Percentiles rank a stretch among this genome's conserved stretches.
Evolutionary conservation across 2,113 vertebrate genomes (phyloP).

Genomic region (Aspidoscelis tigris): DNA sequence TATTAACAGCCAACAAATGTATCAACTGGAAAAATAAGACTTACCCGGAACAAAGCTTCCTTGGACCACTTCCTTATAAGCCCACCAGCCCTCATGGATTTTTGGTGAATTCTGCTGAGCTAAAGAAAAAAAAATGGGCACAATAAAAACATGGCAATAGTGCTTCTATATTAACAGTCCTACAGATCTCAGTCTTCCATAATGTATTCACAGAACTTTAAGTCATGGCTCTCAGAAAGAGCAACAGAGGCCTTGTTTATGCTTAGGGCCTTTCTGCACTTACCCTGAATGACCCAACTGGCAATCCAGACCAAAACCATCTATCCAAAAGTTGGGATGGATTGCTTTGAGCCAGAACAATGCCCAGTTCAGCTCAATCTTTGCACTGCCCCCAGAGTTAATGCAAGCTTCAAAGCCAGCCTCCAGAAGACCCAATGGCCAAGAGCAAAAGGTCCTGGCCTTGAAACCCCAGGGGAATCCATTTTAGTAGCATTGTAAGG

Average conservation of each 20-base stretch:
- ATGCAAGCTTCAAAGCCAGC: too few species aligned
- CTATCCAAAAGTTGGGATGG: too few species aligned
- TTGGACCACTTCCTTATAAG: constrained; percentile 98
- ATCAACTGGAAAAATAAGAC: constrained; percentile 5
- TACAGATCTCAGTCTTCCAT: not conserved
- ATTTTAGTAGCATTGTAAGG: too few species aligned
- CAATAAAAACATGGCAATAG: constrained; percentile 37
- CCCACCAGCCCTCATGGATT: constrained; percentile 99
- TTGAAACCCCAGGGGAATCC: too few species aligned
- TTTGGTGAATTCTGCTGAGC: constrained; percentile 96
- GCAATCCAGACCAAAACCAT: too few species aligned
- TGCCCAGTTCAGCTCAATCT: too few species aligned
- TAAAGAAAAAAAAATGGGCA: constrained; percentile 70
- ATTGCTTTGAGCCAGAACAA: too few species aligned
- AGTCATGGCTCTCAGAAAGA: not conserved
- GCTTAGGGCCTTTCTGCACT: too few species aligned
- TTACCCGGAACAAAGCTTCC: constrained; percentile 99
- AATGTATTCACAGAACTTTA: not conserved
- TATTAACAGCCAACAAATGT: not conserved
- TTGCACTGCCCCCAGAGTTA: too few species aligned
- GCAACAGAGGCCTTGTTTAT: not conserved
- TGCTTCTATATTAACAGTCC: not conserved
- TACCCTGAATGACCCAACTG: too few species aligned
- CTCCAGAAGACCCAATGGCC: too few species aligned
- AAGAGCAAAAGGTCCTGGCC: too few species aligned